Evolutionary conservation across 2,113 vertebrate species (phyloP).

Genomic region (Clarias magur): DNA sequence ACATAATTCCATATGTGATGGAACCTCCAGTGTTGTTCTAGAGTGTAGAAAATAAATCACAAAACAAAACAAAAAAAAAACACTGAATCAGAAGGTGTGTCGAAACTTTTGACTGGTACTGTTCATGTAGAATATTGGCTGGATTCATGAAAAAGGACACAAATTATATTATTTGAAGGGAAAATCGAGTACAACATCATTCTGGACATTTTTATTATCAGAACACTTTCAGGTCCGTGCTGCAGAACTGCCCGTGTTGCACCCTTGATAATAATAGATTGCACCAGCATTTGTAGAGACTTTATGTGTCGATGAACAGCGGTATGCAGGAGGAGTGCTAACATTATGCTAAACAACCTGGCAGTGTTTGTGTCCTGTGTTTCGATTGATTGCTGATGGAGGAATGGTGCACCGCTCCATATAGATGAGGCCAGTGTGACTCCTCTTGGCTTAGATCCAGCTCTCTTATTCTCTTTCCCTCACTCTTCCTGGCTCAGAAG

Average conservation of each 20-base stretch:
- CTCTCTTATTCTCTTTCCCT: constrained; percentile 36
- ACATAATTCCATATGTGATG: too few species aligned
- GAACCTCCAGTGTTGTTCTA: too few species aligned
- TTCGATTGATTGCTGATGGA: constrained; percentile 47
- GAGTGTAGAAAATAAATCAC: too few species aligned
- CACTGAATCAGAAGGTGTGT: too few species aligned
- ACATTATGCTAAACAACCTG: constrained; percentile 54
- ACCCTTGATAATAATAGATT: constrained; percentile 46
- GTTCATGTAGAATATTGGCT: not conserved
- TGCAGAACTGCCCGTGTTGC: constrained; percentile 12
- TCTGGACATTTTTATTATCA: constrained; percentile 28
- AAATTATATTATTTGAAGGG: not conserved
- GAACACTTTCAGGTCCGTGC: constrained; percentile 21
- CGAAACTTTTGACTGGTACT: too few species aligned
- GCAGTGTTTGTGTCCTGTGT: constrained; percentile 37
- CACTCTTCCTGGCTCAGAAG: constrained; percentile 20
- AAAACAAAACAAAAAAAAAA: too few species aligned
- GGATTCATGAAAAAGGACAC: not conserved
- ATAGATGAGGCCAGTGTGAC: constrained; percentile 45
- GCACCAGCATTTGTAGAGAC: constrained; percentile 36
- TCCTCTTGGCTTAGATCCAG: constrained; percentile 41
- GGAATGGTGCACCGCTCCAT: constrained; percentile 34
- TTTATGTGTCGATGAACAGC: constrained; percentile 35
- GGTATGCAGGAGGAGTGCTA: constrained; percentile 44
- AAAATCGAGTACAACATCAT: not conserved